phyloP scores from a whole-genome alignment of 2,113 vertebrate species.

The Myodes glareolus region DNA sequence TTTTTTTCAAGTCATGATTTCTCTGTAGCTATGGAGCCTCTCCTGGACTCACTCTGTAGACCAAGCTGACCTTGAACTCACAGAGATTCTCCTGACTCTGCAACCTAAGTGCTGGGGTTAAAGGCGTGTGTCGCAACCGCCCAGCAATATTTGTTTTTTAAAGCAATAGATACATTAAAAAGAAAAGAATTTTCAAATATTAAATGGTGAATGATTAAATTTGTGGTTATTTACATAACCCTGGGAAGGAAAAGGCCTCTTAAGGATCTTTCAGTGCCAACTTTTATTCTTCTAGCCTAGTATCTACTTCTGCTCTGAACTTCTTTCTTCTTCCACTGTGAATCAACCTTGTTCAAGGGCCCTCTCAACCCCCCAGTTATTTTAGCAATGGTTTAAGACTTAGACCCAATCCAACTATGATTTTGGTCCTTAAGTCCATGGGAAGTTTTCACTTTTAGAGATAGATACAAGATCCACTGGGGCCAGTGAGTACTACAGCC shows the following conservation, averaged over 20 bases:
- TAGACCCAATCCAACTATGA: neutral
- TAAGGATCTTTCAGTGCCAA: neutral
- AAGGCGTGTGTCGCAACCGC: too few relatives aligned
- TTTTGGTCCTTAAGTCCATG: neutral
- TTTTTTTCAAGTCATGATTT: too few relatives aligned
- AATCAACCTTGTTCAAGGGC: neutral
- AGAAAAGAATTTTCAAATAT: neutral
- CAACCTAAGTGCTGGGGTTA: too few relatives aligned
- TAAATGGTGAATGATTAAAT: neutral
- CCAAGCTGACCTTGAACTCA: too few relatives aligned
- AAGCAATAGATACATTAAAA: neutral
- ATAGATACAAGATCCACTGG: neutral
- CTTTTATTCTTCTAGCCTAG: neutral
- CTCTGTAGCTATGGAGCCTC: too few relatives aligned
- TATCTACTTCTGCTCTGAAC: neutral
- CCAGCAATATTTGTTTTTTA: neutral
- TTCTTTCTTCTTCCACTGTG: neutral
- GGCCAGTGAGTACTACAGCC: neutral
- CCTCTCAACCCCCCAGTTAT: neutral
- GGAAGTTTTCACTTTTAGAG: neutral
- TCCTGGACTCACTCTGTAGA: too few relatives aligned
- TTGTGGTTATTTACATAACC: slow-evolving; percentile 12
- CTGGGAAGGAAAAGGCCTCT: neutral
- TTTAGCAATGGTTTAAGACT: neutral
- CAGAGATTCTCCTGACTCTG: too few relatives aligned